Evolutionary conservation across 2,888 invertebrate genomes (phyloP), one percentile per base, ranked within the genome.

Genomic region (Synergus gifuensis): DNA sequence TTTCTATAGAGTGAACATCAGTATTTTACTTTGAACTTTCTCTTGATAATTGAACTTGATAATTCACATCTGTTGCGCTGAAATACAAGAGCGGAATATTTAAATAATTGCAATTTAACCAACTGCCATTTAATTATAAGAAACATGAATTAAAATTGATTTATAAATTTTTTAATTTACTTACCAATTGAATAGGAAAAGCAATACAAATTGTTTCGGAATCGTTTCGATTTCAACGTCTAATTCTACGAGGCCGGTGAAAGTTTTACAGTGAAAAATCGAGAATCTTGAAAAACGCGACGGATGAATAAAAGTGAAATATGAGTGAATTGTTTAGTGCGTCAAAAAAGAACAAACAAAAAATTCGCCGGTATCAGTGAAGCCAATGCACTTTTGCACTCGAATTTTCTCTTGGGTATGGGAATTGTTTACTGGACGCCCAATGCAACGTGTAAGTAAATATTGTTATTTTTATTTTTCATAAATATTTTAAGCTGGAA

Each of bases 341-440:
- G n/a, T 42, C 11, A 11, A 18, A 42, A 66, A 66, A 12, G 12
- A 40, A 63, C 28, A 66, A 63, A 14, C 3, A 44, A 44, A 66
- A 42, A n/a, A 4, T 44, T 66, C 42, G 16, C 8, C 18, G n/a
- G 42, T 66, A 9, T 44, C 82, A 78, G 86, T 89, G 87, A 88
- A 88, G 87, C 88, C 88, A 86, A 90, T 90, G 90, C 87, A 89
- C 86, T 87, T 89, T 88, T 90, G 89, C 86, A 87, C 88, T 80
- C 86, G 89, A 80, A 87, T 90, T 81, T 88, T 89, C 83, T 86
- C 89, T 80, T 90, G 89, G 90, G 87, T 86, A 90, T 90, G 89
- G 90, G 88, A 90, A 77, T 87, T 89, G 40, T 76, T 88, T 85
- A 81, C 85, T 77, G 79, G 86, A 22, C 88, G 86, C 77, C 87